Evolutionary conservation across 1,140 invertebrate species (phyloP), one percentile per base, ranked within the genome.

Genomic region (Drosophila nannoptera): DNA sequence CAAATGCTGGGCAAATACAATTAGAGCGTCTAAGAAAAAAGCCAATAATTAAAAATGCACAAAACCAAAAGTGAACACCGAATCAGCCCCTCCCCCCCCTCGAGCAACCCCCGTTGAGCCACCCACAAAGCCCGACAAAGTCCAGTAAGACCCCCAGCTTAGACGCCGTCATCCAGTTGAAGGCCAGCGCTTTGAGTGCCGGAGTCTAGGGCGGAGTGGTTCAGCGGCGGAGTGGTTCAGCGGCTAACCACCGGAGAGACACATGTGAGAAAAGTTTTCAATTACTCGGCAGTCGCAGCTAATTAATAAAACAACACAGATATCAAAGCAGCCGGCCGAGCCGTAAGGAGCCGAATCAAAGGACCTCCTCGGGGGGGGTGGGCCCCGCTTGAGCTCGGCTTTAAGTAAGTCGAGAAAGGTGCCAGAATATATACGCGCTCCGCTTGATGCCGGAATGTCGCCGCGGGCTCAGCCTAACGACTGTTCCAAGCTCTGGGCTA

Each of bases 21-120:
- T 83, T 83, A 83, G 74, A 77, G 73, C 80, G 69, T 84, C 76
- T 78, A 73, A 78, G 80, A 83, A 84, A 83, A 84, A 83, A 83
- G 78, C 76, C 80, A 83, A 84, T 83, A 70, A 83, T 83, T 84
- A 80, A 83, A 83, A 76, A 83, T 83, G 80, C 80, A 84, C 80
- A 83, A 83, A 81, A 84, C 65, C 73, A 77, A 75, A 84, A 76
- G 73, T 75, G 75, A 75, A 59, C 75, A 63, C 73, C 46, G 55
- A 38, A 43, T 22, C 22, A 31, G n/a, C 33, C 12, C 14, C 59
- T 6, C n/a, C 40, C 29, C 4, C 38, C 22, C 38, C 31, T 6
- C 14, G n/a, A 7, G 6, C 32, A 12, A 7, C 8, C 11, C 11
- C 1, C 40, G 22, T 22, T 22, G 22, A 22, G 22, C 32, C 11